Evolutionary conservation across 2,797 vertebrate species (phyloP).

Genomic region (Trachurus trachurus): DNA sequence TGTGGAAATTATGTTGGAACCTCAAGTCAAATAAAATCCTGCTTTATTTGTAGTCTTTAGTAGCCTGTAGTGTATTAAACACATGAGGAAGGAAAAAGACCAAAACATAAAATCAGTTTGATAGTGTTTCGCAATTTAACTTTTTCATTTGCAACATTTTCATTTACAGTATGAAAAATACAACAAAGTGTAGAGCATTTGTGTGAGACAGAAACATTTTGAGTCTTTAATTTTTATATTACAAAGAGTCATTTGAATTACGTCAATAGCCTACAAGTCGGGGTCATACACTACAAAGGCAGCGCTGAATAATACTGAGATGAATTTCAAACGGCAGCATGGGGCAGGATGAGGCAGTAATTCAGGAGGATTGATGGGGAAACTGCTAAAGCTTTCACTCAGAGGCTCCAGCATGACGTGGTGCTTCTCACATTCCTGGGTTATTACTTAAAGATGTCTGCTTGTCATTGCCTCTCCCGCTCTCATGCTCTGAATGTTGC

Average conservation of each 20-base stretch:
- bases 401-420: slow-evolving; percentile 70
- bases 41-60: not conserved
- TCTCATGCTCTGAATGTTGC: slow-evolving; percentile 55
- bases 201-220: no score
- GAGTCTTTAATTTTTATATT: no score
- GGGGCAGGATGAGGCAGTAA: slow-evolving; percentile 43
- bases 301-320: not conserved
- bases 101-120: not conserved
- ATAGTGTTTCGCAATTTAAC: no score
- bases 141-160: not conserved
- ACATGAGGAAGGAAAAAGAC: not conserved
- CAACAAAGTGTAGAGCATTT: no score
- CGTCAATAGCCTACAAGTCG: no score
- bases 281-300: not conserved
- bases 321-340: slow-evolving; percentile 22
- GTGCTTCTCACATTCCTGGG: slow-evolving; percentile 75
- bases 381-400: slow-evolving; percentile 70
- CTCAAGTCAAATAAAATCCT: not conserved
- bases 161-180: not conserved
- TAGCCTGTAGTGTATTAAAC: not conserved
- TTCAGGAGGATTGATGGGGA: slow-evolving; percentile 62
- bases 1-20: not conserved
- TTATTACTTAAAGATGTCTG: slow-evolving; percentile 86
- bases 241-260: no score
- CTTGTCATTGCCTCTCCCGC: slow-evolving; percentile 67